These are phyloP conservation scores for Cataglyphis hispanica DNA, from an alignment of 1,140 invertebrate species.

Conservation along the genomic window DNA sequence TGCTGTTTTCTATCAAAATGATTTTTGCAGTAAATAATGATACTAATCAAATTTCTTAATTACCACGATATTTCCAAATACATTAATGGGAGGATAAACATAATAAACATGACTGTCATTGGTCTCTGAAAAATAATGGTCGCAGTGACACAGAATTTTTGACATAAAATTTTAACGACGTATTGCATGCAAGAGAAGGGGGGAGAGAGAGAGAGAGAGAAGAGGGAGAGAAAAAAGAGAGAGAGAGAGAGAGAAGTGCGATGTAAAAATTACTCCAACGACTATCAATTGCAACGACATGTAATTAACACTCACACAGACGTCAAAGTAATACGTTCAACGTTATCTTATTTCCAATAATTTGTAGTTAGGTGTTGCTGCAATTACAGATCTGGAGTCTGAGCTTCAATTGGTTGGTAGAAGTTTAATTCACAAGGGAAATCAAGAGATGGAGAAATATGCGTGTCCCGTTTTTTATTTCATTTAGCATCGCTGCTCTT, in stretches of 20 bases:
- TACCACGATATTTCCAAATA: background rate
- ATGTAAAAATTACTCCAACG: constrained; percentile 32
- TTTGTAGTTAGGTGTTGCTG: constrained; percentile 39
- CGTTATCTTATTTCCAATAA: constrained; percentile 44
- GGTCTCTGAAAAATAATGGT: constrained; percentile 11
- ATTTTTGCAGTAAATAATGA: background rate
- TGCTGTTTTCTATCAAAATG: background rate
- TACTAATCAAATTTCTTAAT: constrained; percentile 9
- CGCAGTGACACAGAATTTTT: background rate
- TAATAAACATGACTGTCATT: background rate
- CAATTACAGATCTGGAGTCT: constrained; percentile 26
- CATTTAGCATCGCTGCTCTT: background rate
- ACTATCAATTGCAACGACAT: constrained; percentile 19
- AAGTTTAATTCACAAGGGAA: constrained; percentile 49
- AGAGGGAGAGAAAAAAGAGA: too few species aligned
- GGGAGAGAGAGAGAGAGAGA: too few species aligned
- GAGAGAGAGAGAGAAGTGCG: too few species aligned
- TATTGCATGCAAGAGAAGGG: background rate
- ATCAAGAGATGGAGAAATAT: constrained; percentile 44
- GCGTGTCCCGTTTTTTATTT: constrained; percentile 33
- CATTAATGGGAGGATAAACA: background rate
- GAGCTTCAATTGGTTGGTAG: constrained; percentile 34
- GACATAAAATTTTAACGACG: constrained; percentile 26
- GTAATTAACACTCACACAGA: constrained; percentile 39
- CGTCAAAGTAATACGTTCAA: constrained; percentile 28